Percentiles rank a stretch among this genome's conserved stretches.
These are phyloP conservation scores for Neoascia interrupta DNA, from an alignment of 2,888 invertebrate species.

Conservation along the genomic window DNA sequence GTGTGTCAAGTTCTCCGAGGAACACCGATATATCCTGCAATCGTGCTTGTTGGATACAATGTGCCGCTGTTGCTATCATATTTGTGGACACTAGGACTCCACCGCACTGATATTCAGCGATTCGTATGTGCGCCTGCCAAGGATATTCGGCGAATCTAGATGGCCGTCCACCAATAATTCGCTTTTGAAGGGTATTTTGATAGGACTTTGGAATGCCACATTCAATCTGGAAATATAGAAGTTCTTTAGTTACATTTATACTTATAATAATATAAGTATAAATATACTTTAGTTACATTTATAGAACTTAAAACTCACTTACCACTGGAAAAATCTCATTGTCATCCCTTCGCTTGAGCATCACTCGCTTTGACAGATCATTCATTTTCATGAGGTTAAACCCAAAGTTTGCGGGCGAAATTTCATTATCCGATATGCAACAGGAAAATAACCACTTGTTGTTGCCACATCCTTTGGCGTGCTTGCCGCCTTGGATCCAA, in stretches of 20 bases:
- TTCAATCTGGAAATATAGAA: slow-evolving; percentile 80
- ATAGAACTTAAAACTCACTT: no score
- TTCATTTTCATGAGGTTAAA: slow-evolving; percentile 74
- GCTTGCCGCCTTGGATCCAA: slow-evolving; percentile 87
- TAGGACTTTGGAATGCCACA: slow-evolving; percentile 85
- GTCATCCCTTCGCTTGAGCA: slow-evolving; percentile 77
- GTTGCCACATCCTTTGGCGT: slow-evolving; percentile 84
- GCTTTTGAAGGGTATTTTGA: slow-evolving; percentile 83
- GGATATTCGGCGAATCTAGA: slow-evolving; percentile 88
- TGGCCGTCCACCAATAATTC: slow-evolving; percentile 90
- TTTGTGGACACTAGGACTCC: slow-evolving; percentile 88
- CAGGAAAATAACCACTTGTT: slow-evolving; percentile 87
- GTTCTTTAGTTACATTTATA: neutral
- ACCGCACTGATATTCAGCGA: slow-evolving; percentile 90
- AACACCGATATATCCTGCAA: slow-evolving; percentile 87
- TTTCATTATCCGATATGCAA: slow-evolving; percentile 81
- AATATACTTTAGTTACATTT: no score
- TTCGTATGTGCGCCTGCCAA: slow-evolving; percentile 92
- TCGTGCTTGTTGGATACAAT: slow-evolving; percentile 89
- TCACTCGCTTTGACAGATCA: slow-evolving; percentile 76
- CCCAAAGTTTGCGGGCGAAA: slow-evolving; percentile 74
- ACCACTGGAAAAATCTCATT: slow-evolving; percentile 75
- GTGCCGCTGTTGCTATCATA: slow-evolving; percentile 89
- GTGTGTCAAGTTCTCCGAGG: slow-evolving; percentile 90
- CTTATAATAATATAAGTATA: neutral